Conservation (phyloP, 2,797 vertebrate genomes). For the Pseudocheirus occidentalis region DNA sequence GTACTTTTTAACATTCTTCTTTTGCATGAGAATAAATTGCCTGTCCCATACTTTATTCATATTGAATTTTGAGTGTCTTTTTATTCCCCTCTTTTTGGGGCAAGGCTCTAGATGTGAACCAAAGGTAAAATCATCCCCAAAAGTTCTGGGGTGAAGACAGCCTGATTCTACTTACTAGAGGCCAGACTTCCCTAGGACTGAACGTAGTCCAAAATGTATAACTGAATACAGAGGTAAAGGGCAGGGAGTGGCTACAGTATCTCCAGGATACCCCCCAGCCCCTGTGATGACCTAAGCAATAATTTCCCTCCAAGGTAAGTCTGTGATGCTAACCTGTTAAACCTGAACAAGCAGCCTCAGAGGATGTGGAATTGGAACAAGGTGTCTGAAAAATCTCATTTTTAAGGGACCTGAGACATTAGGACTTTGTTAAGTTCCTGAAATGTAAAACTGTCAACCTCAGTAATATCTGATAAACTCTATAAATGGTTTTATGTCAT, state of each 20-base stretch:
- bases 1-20: not conserved
- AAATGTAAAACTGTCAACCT: constrained; percentile 7
- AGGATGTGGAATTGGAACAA: not conserved
- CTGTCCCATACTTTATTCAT: not conserved
- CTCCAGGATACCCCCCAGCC: not conserved
- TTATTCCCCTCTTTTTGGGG: not conserved
- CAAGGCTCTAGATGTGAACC: not conserved
- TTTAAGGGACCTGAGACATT: constrained; percentile 22
- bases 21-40: not conserved
- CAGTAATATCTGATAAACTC: constrained; percentile 39
- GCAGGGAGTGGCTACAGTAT: not conserved
- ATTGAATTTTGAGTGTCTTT: not conserved
- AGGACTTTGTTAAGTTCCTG: constrained; percentile 11
- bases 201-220: not conserved
- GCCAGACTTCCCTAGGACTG: not conserved
- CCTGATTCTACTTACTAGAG: no score
- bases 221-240: not conserved
- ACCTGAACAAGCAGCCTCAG: not conserved
- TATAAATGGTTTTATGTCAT: constrained; percentile 45
- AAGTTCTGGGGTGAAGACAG: not conserved
- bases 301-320: not conserved
- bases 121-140: not conserved
- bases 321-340: not conserved
- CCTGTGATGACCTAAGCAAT: not conserved
- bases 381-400: not conserved